phyloP scores from a whole-genome alignment of 2,113 vertebrate genomes.

The Datnioides undecimradiatus region DNA sequence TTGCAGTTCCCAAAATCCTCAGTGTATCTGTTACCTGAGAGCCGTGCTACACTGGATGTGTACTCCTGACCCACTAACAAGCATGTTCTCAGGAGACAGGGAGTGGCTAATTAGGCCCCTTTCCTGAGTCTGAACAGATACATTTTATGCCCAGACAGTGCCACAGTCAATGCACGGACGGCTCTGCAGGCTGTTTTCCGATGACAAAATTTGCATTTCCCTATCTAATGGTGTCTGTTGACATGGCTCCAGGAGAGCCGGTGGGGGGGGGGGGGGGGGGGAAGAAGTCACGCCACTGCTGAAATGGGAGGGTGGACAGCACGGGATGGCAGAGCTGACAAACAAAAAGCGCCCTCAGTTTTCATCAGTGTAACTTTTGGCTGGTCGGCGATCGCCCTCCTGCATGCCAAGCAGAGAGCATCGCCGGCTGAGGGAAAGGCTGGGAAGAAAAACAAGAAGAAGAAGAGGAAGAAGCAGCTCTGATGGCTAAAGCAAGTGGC shows the following conservation, averaged over 20 bases:
- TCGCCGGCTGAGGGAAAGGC: conserved; percentile 32
- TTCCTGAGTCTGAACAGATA: conserved; percentile 35
- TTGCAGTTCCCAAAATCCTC: conserved; percentile 26
- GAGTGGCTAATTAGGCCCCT: conserved; percentile 48
- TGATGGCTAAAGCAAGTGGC: conserved; percentile 32
- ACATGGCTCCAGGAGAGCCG: conserved; percentile 33
- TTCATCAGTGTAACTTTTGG: conserved; percentile 70
- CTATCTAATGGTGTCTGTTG: conserved; percentile 60
- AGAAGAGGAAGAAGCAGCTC: conserved; percentile 20
- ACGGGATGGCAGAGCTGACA: conserved; percentile 53
- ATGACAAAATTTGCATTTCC: conserved; percentile 55
- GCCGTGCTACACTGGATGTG: conserved; percentile 36
- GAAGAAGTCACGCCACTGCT: conserved; percentile 30
- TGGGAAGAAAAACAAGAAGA: conserved; percentile 2
- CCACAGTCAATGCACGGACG: conserved; percentile 12
- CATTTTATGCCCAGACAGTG: conserved; percentile 32
- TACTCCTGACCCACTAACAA: conserved; percentile 56
- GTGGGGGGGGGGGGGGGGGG: background rate
- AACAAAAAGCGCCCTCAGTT: conserved; percentile 56
- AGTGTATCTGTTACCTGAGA: conserved; percentile 36
- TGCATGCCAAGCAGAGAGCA: conserved; percentile 72
- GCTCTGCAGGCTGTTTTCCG: conserved; percentile 19
- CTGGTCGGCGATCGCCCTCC: conserved; percentile 36
- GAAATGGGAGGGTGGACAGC: conserved; percentile 47
- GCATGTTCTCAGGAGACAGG: conserved; percentile 38